Evolutionary conservation across 1,140 invertebrate genomes (phyloP), one percentile per base, ranked within the genome.

Genomic region (Galleria mellonella): DNA sequence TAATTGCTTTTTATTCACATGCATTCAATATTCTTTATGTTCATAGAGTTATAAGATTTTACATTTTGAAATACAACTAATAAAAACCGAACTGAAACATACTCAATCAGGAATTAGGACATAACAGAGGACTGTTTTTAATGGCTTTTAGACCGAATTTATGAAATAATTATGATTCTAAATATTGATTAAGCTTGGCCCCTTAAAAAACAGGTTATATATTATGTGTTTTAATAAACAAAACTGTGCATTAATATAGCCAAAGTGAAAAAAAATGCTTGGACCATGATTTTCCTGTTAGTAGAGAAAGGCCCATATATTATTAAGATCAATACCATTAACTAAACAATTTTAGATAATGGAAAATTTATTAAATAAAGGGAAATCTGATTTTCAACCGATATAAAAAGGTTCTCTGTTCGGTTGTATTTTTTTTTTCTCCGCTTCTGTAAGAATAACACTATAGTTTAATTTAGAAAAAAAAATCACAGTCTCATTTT

Each of bases 61-160:
- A 36, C 13, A 13, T 12, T 29, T 29, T 29, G 10, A 10, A 36
- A 36, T 14, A 36, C 9, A 14, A 36, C 33, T 36, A 13, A 13
- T 36, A 36, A 36, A 29, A 29, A 29, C 28, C 28, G 28, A 5
- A 29, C 9, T 9, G 28, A 29, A 29, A 5, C 28, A 29, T 29
- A 29, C 28, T 29, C 28, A 9, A 10, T 36, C 12, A 4, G 8
- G 33, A 36, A 36, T 13, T 13, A 14, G 33, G 33, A 36, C 33
- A 36, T 36, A 36, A 5, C 33, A 36, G 33, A 14, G 33, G 33
- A 14, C 33, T 36, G 33, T 36, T 12, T 36, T 36, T 36, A 13
- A 13, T 12, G 33, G 33, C 13, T 12, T 36, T 36, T 36, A 14
- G 4, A 14, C 13, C 13, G 10, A 36, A 13, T 36, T 36, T 36